A percentile compares a stretch with the other conserved stretches of the same genome.
phyloP scores from a whole-genome alignment of 2,888 invertebrate species.

The Meghimatium bilineatum region DNA sequence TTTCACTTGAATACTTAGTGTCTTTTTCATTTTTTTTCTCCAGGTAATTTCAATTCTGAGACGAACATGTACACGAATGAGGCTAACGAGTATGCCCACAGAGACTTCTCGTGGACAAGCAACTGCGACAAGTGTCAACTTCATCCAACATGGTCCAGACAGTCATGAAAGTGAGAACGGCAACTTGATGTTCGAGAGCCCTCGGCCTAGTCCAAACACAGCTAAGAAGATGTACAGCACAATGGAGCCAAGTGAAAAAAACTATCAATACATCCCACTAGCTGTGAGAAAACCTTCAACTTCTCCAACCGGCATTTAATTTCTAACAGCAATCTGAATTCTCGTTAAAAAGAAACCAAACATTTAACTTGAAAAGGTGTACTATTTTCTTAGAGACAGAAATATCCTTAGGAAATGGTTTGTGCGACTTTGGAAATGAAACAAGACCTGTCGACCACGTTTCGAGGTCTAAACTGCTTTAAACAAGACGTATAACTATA shows the following conservation, averaged over 20 bases:
- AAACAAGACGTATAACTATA: no score
- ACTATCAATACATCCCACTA: conserved; percentile 46
- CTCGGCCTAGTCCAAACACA: conserved; percentile 32
- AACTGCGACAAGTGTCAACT: conserved; percentile 48
- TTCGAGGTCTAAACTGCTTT: no score
- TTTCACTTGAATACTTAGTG: neutral
- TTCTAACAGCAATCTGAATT: no score
- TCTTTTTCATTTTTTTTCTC: neutral
- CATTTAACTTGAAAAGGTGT: no score
- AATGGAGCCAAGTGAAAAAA: conserved; percentile 35
- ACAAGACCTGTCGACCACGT: no score
- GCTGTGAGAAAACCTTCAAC: conserved; percentile 10
- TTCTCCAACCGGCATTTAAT: conserved; percentile 29
- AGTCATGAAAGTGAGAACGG: conserved; percentile 49
- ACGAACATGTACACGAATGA: conserved; percentile 48
- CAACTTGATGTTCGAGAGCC: conserved; percentile 31
- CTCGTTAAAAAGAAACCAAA: no score
- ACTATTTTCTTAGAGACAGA: no score
- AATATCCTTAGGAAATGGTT: no score
- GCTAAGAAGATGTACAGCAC: conserved; percentile 47
- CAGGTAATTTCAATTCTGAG: conserved; percentile 51
- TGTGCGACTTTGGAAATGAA: no score
- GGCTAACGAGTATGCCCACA: conserved; percentile 38
- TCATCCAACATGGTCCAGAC: conserved; percentile 47
- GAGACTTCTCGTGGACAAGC: conserved; percentile 42